These are phyloP conservation scores for Yponomeuta malinellus DNA, from an alignment of 2,888 invertebrate species.

Conservation along the genomic window DNA sequence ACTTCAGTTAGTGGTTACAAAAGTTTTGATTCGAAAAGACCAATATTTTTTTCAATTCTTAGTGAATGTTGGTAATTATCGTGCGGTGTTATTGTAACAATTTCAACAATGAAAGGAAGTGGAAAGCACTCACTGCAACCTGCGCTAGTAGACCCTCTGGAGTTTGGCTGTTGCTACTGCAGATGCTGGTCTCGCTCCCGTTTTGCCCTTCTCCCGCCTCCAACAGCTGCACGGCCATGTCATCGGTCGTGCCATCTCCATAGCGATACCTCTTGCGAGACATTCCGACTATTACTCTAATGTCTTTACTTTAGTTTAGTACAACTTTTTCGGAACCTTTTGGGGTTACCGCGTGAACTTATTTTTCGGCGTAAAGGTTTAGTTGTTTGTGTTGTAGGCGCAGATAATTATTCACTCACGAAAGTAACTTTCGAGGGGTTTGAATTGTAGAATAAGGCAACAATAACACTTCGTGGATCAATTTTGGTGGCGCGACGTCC, in stretches of 20 bases:
- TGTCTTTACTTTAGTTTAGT: conserved; percentile 6
- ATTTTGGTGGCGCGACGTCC: no score
- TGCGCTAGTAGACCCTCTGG: background rate
- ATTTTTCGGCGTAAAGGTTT: background rate
- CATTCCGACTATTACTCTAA: conserved; percentile 50
- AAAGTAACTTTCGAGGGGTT: no score
- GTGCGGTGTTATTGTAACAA: background rate
- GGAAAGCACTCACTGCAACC: background rate
- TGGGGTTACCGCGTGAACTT: conserved; percentile 10
- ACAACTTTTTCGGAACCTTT: background rate
- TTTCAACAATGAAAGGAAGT: background rate
- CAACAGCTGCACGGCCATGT: conserved; percentile 49
- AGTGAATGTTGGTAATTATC: no score
- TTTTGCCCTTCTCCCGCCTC: conserved; percentile 40
- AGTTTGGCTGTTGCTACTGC: conserved; percentile 37
- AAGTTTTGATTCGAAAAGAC: no score
- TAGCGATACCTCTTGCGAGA: conserved; percentile 59
- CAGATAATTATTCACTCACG: background rate
- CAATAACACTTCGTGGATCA: no score
- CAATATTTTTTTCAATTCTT: no score
- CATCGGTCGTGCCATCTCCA: conserved; percentile 36
- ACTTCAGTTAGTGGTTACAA: no score
- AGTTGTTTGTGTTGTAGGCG: background rate
- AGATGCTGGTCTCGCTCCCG: conserved; percentile 48
- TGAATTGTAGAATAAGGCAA: no score